Evolutionary conservation across 30 jellyfish, hydroid and myxozoan species (phyloP), one percentile per base, ranked within the genome.

Genomic region (Hydra vulgaris): DNA sequence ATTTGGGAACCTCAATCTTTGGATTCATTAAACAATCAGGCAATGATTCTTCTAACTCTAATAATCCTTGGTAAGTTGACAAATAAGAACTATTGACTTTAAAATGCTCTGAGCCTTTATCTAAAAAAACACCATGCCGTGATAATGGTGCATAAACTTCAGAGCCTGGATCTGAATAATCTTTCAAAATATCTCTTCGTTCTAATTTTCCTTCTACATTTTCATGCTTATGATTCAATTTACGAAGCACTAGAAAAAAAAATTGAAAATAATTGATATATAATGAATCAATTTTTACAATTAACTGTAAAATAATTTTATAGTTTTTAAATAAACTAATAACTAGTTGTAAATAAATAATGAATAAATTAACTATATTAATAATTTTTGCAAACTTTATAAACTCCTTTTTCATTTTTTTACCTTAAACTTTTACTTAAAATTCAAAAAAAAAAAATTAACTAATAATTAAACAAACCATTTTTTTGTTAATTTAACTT

Each of bases 71-170:
- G 74, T 92, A 92, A 0, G 98, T 92, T 67, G 96, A 81, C 71
- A 92, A 76, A 82, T 92, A 86, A 26, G 89, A 78, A 82, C 96
- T 92, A 16, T 82, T 78, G 22, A 92, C 96, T n/a, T 82, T 95
- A 73, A 77, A 83, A 79, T 87, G 87, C 78, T 84, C 95, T 7
- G 98, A 92, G 70, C 94, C 94, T 70, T 96, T 84, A 56, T 92
- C 98, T 54, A 87, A 77, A 61, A 87, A 87, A n/a, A 92, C 98
- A 23, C 98, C 98, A 84, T 80, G 78, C 23, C 98, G 95, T 71
- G 98, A 85, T 85, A 92, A 78, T 23, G 98, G 98, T 23, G 98
- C 98, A 79, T 86, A 92, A 20, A 81, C 96, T 71, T 83, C 93
- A 7, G 98, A 92, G 25, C 84, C 83, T n/a, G 96, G 92, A 82